Base-by-base conservation (phyloP, 1,140 invertebrate genomes). In the Zaprionus tsacasi region DNA sequence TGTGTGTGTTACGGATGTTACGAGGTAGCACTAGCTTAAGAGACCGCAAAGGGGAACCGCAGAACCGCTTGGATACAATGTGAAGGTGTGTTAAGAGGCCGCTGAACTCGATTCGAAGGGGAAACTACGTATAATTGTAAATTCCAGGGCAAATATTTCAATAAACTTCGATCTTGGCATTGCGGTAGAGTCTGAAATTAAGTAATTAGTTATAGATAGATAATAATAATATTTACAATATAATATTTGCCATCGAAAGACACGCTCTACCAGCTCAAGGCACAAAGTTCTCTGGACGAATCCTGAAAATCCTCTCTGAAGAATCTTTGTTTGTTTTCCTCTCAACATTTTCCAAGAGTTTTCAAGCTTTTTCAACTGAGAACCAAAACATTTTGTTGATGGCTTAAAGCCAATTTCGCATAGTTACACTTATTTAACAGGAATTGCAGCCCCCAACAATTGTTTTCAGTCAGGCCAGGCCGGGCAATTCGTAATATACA, bases 401-500 rank as follows among this genome's bases (percentile, higher is more conserved):
- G 35, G 36, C 54, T 75, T 65, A 36, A 65, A 71, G 68, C 59
- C 36, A 50, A 56, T 64, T 70, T 50, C 27, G 10, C 33, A 56
- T 35, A 58, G 27, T 58, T 67, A 27, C 54, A 45, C n/a, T 10
- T n/a, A 21, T 43, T 64, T 45, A 55, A 71, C 35, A 15, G 27
- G 40, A 43, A 52, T 52, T 67, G 30, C 33, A 55, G 66, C 71
- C 43, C 2, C 21, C 21, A 17, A 57, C 57, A 40, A 43, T 6
- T 63, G 40, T n/a, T 45, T 30, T 21, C 21, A 21, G 21, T 2
- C 21, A 21, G 21, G 21, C 21, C 38, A 45, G 65, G 69, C 60
- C 64, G 73, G 55, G 59, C 67, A 54, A 64, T 75, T 82, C 82
- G 69, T 80, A 82, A 88, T 88, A 67, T 87, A 71, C 33, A 27